Percentiles rank a stretch among this genome's conserved stretches.
phyloP scores from a whole-genome alignment of 2,888 invertebrate species.

The Tinea semifulvella region DNA sequence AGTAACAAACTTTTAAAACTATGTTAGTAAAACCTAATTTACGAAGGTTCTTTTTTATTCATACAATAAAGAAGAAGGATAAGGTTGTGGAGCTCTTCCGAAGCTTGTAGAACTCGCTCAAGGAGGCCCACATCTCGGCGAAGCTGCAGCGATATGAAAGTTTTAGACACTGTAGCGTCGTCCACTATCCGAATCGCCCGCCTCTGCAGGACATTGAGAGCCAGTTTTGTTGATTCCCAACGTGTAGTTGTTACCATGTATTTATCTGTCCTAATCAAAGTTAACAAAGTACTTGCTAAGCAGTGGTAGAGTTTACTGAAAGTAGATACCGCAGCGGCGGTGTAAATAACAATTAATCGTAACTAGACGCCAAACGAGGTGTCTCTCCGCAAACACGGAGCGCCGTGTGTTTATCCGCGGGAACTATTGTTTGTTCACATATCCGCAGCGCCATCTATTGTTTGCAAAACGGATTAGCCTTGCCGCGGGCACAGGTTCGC shows the following conservation, averaged over 20 bases:
- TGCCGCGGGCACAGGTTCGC: constrained; percentile 13
- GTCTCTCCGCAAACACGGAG: constrained; percentile 12
- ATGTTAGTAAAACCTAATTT: no score
- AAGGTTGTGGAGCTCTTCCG: no score
- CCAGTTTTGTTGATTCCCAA: neutral
- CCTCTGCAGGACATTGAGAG: no score
- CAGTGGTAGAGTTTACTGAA: neutral
- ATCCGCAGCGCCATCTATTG: constrained; percentile 44
- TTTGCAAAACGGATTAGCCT: constrained; percentile 27
- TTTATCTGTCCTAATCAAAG: neutral
- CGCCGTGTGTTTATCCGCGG: constrained; percentile 32
- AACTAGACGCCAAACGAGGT: constrained; percentile 14
- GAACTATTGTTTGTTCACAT: constrained; percentile 39
- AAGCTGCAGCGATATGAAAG: no score
- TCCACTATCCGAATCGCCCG: no score
- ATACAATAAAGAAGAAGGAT: no score
- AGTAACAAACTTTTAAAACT: no score
- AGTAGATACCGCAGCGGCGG: constrained; percentile 7
- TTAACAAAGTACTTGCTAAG: neutral
- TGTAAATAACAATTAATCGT: constrained; percentile 14
- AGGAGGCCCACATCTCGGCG: no score
- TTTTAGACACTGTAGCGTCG: no score
- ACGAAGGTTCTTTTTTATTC: no score
- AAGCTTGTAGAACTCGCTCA: no score
- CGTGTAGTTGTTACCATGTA: neutral